These are phyloP conservation scores for Ictalurus punctatus DNA, from an alignment of 2,113 vertebrate genomes.

Conservation along the genomic window DNA sequence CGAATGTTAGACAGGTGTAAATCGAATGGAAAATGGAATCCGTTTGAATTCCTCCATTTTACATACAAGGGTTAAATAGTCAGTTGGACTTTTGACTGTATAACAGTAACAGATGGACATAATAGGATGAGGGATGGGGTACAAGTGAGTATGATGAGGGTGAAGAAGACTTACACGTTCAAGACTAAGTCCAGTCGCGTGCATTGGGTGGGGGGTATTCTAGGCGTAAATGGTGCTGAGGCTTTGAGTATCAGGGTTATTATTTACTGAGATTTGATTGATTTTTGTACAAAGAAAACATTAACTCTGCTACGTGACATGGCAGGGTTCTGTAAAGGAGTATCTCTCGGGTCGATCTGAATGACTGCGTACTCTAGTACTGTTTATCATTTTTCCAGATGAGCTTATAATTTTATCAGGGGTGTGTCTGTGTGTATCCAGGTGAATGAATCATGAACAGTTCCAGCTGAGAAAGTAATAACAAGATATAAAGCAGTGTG, in stretches of 20 bases:
- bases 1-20: neutral
- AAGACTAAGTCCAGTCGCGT: neutral
- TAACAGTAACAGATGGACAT: neutral
- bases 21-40: neutral
- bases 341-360: neutral
- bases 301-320: neutral
- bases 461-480: constrained; percentile 23
- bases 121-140: neutral
- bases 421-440: constrained; percentile 35
- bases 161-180: neutral
- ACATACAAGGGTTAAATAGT: neutral
- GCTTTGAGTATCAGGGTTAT: neutral
- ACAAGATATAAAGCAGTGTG: neutral
- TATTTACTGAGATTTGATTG: neutral
- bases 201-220: neutral
- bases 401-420: constrained; percentile 31
- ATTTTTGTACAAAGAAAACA: neutral
- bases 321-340: neutral
- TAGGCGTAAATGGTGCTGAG: neutral
- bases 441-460: constrained; percentile 28
- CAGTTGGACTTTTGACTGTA: neutral
- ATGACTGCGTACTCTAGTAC: neutral
- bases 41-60: neutral
- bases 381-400: constrained; percentile 16
- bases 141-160: neutral